phyloP scores from a whole-genome alignment of 2,888 invertebrate genomes.

The Drosophila sordidapex region DNA sequence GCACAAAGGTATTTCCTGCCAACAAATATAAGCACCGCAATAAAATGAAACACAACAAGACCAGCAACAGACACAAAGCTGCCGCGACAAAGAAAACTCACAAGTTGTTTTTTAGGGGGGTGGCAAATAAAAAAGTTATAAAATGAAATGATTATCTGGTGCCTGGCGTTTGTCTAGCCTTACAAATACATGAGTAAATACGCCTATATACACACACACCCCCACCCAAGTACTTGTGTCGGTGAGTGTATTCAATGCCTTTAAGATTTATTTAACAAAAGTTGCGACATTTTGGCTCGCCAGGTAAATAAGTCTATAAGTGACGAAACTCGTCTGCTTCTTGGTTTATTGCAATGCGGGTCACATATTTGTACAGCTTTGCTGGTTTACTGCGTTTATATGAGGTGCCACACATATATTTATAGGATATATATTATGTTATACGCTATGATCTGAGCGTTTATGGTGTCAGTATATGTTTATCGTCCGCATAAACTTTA shows the following conservation, averaged over 20 bases:
- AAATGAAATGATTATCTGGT: slow-evolving; percentile 78
- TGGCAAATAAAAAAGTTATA: slow-evolving; percentile 70
- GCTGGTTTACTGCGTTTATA: slow-evolving; percentile 65
- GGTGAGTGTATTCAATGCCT: slow-evolving; percentile 12
- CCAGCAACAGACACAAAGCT: slow-evolving; percentile 29
- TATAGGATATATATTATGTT: slow-evolving; percentile 43
- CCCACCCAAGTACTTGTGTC: neutral
- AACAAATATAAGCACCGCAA: slow-evolving; percentile 75
- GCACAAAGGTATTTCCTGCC: slow-evolving; percentile 77
- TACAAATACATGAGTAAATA: slow-evolving; percentile 40
- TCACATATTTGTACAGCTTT: slow-evolving; percentile 68
- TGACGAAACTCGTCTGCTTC: slow-evolving; percentile 39
- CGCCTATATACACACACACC: slow-evolving; percentile 8
- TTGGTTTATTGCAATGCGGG: slow-evolving; percentile 62
- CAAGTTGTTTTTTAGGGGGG: slow-evolving; percentile 28
- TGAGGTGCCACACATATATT: slow-evolving; percentile 44
- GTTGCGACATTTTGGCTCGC: slow-evolving; percentile 18
- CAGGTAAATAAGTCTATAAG: slow-evolving; percentile 73
- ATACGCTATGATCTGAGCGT: slow-evolving; percentile 28
- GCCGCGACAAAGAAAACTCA: slow-evolving; percentile 49
- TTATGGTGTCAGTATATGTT: slow-evolving; percentile 55
- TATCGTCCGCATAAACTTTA: slow-evolving; percentile 51
- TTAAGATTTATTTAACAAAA: slow-evolving; percentile 35
- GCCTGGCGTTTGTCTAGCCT: slow-evolving; percentile 69
- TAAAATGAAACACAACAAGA: slow-evolving; percentile 58